Evolutionary conservation across 2,888 invertebrate species (phyloP).

Genomic region (Diaprepes abbreviatus): DNA sequence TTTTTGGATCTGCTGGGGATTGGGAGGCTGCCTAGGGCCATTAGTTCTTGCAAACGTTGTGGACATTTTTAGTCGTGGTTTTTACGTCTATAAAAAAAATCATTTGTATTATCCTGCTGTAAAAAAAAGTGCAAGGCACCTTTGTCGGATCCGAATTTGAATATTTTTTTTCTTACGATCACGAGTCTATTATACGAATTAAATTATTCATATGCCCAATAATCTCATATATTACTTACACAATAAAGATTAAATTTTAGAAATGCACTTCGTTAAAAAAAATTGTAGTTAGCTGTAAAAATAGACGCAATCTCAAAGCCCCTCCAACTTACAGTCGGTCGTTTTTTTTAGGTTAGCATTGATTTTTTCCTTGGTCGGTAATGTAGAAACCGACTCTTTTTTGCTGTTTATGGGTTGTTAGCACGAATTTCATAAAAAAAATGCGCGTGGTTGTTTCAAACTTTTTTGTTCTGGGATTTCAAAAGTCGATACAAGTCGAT

Average conservation of each 20-base stretch:
- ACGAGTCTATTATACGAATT: not conserved
- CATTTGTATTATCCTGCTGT: too few relatives aligned
- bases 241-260: not conserved
- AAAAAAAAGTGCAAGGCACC: too few relatives aligned
- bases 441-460: too few relatives aligned
- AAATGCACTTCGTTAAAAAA: not conserved
- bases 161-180: too few relatives aligned
- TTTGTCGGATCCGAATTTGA: too few relatives aligned
- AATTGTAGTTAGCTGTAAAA: not conserved
- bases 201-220: not conserved
- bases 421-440: too few relatives aligned
- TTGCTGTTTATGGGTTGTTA: too few relatives aligned
- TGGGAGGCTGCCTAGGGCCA: constrained; percentile 81
- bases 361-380: constrained; percentile 9
- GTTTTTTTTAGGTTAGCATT: constrained; percentile 28
- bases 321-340: not conserved
- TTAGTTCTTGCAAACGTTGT: constrained; percentile 81
- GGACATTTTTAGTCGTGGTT: constrained; percentile 71
- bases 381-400: not conserved
- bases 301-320: not conserved
- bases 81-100: not conserved
- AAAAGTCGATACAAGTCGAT: too few relatives aligned
- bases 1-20: constrained; percentile 90
- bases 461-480: too few relatives aligned
- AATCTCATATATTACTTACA: not conserved